phyloP scores from a whole-genome alignment of 2,113 vertebrate species.

The Gallinago undulata region DNA sequence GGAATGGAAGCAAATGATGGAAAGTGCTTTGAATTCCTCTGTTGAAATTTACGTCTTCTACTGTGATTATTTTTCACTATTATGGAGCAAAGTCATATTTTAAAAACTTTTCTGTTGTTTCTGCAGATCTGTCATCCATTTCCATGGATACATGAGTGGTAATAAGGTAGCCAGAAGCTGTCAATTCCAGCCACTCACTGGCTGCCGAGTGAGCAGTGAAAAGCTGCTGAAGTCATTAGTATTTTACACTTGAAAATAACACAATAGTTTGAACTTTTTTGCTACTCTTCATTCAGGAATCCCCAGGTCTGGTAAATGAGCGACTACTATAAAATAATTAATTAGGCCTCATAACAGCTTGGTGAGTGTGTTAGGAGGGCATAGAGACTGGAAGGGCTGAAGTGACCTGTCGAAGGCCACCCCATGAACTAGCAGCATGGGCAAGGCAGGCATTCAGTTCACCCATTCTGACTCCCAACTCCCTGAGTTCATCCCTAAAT shows the following conservation, averaged over 20 bases:
- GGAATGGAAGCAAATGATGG: not conserved
- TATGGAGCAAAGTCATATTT: not conserved
- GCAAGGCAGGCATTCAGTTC: not conserved
- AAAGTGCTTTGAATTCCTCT: conserved; percentile 17
- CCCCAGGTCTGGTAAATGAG: not conserved
- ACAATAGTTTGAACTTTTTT: not conserved
- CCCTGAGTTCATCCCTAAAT: not conserved
- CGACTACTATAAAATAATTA: not conserved
- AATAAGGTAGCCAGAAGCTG: conserved; percentile 10
- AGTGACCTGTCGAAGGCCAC: not conserved
- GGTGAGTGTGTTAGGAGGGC: not conserved
- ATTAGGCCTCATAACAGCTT: not conserved
- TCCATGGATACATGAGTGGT: conserved; percentile 30
- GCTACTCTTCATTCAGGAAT: not conserved
- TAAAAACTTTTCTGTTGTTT: conserved; percentile 29
- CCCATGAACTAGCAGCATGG: not conserved
- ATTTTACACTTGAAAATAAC: conserved; percentile 28
- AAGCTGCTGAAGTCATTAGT: conserved; percentile 42
- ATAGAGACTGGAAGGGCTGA: not conserved
- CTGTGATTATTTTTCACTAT: not conserved
- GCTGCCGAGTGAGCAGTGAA: conserved; percentile 22
- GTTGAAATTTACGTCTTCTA: not conserved
- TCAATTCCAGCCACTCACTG: conserved; percentile 46
- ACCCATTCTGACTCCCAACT: not conserved
- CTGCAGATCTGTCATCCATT: conserved; percentile 36